Evolutionary conservation across 2,888 invertebrate genomes (phyloP).

Genomic region (Philhelius pedissequus): DNA sequence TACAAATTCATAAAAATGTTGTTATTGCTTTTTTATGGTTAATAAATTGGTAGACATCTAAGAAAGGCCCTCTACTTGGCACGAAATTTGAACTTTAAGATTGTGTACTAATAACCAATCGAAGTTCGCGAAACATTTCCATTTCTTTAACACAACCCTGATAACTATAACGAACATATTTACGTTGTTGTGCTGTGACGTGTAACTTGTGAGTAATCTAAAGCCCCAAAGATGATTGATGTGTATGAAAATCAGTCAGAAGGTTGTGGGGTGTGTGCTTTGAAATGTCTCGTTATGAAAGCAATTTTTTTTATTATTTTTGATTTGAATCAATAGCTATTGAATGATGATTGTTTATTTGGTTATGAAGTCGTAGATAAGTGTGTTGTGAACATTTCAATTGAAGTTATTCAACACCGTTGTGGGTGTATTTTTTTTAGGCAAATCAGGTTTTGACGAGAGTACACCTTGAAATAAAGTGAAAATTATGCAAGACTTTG

Average conservation of each 20-base stretch:
- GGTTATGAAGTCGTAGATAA: neutral
- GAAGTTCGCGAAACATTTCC: neutral
- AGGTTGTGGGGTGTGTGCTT: neutral
- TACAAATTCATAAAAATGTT: neutral
- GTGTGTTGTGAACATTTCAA: slow-evolving; percentile 4
- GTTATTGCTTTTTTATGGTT: neutral
- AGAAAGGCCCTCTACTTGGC: neutral
- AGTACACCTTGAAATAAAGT: neutral
- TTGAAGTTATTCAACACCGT: neutral
- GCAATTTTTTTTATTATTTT: neutral
- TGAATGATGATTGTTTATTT: slow-evolving; percentile 1
- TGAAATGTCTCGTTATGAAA: slow-evolving; percentile 1
- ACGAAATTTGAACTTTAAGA: neutral
- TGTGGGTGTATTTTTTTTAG: slow-evolving; percentile 5
- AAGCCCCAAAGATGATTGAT: neutral
- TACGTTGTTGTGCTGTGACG: neutral
- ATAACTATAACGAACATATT: neutral
- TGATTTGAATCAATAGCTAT: slow-evolving; percentile 18
- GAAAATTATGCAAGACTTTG: slow-evolving; percentile 2
- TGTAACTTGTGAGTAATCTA: neutral
- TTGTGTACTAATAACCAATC: neutral
- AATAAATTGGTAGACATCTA: too few species aligned
- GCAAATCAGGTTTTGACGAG: neutral
- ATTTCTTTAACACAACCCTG: neutral
- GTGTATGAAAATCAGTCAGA: neutral